phyloP scores from a whole-genome alignment of 2,888 invertebrate species.

The Drosophila testacea region DNA sequence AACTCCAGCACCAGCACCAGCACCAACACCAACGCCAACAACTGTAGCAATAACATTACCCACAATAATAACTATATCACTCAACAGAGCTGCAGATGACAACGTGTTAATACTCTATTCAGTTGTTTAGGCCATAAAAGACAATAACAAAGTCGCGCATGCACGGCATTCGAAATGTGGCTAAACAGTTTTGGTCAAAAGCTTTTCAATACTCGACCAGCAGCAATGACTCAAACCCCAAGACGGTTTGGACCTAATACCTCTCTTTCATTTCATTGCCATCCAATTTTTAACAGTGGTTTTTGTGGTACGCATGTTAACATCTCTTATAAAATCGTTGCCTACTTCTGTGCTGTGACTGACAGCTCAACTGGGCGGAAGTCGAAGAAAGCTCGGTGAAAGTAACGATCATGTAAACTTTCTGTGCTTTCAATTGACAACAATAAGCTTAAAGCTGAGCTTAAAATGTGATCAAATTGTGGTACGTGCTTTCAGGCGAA shows the following conservation, averaged over 20 bases:
- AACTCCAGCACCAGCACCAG: constrained; percentile 15
- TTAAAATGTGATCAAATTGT: background rate
- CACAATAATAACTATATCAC: constrained; percentile 43
- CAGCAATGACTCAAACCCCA: constrained; percentile 34
- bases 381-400: constrained; percentile 29
- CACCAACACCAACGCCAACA: background rate
- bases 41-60: constrained; percentile 20
- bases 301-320: background rate
- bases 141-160: constrained; percentile 49
- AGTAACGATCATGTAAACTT: constrained; percentile 17
- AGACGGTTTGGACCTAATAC: background rate
- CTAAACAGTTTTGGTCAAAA: constrained; percentile 27
- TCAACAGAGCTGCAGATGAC: constrained; percentile 23
- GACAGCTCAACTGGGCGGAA: background rate
- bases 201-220: constrained; percentile 22
- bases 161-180: constrained; percentile 42
- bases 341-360: constrained; percentile 30
- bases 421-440: background rate
- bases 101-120: constrained; percentile 32
- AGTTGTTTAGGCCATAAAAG: constrained; percentile 63
- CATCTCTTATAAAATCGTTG: constrained; percentile 1
- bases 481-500: constrained; percentile 20
- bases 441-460: constrained; percentile 20
- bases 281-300: constrained; percentile 16
- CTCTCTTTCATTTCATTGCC: background rate